A percentile compares a stretch with the other conserved stretches of the same genome.
phyloP scores from a whole-genome alignment of 2,113 vertebrate genomes.

The Talpa occidentalis region DNA sequence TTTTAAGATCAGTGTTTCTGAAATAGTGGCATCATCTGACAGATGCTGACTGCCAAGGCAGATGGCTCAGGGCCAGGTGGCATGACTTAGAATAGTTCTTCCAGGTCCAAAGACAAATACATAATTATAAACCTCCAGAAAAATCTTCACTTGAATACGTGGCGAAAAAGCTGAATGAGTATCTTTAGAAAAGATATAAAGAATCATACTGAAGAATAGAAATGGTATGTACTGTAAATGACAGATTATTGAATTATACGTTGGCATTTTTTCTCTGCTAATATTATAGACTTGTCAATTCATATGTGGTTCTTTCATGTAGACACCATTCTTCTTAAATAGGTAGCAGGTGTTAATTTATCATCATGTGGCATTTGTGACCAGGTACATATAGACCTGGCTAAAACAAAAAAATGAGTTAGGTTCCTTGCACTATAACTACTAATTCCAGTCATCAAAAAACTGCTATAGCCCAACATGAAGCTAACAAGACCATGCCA shows the following conservation, averaged over 20 bases:
- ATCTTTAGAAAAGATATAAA: neutral
- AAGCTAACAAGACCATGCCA: neutral
- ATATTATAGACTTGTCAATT: neutral
- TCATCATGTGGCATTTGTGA: neutral
- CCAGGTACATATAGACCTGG: neutral
- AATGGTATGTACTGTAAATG: neutral
- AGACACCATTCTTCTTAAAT: neutral
- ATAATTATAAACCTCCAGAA: neutral
- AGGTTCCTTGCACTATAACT: neutral
- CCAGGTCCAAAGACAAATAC: neutral
- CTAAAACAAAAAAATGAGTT: neutral
- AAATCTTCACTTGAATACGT: neutral
- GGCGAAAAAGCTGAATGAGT: neutral
- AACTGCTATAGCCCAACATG: neutral
- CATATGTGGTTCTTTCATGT: neutral
- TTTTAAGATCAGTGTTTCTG: constrained; percentile 19
- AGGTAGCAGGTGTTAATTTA: neutral
- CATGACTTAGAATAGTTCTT: neutral
- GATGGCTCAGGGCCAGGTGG: neutral
- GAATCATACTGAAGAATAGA: neutral
- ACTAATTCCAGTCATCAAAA: neutral
- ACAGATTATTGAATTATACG: neutral
- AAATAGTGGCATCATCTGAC: neutral
- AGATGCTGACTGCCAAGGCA: neutral
- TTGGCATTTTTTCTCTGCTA: neutral